Conservation (phyloP, 1,140 invertebrate species). For the Adelges cooleyi region DNA sequence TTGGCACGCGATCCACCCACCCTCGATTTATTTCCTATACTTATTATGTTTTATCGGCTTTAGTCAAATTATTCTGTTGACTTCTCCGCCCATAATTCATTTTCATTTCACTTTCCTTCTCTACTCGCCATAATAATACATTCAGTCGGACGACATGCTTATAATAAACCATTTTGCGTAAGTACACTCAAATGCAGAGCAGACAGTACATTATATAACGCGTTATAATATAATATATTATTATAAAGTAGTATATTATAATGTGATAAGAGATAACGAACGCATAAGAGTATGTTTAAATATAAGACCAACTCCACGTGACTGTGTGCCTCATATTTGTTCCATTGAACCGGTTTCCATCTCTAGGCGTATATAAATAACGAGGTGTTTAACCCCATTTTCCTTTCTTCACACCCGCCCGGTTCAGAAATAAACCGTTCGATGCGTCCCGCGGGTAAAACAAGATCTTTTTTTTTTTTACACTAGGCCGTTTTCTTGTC, state of each 20-base stretch:
- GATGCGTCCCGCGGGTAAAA: constrained; percentile 18
- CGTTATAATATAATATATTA: too few relatives aligned
- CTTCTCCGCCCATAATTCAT: background rate
- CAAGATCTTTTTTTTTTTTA: background rate
- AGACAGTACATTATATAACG: too few relatives aligned
- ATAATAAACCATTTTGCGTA: background rate
- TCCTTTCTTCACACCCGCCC: background rate
- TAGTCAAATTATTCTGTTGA: constrained; percentile 3
- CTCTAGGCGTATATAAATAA: constrained; percentile 15
- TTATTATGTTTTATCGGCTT: background rate
- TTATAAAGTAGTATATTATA: too few relatives aligned
- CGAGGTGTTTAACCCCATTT: constrained; percentile 26
- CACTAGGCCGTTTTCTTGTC: background rate
- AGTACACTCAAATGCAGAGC: too few relatives aligned
- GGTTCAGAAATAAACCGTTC: constrained; percentile 24
- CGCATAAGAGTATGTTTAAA: background rate
- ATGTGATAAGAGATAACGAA: background rate
- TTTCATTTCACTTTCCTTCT: constrained; percentile 10
- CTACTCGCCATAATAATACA: background rate
- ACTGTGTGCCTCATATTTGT: too few relatives aligned
- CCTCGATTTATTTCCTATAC: background rate
- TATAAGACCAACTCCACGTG: too few relatives aligned
- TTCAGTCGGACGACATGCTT: background rate
- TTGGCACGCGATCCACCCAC: constrained; percentile 17
- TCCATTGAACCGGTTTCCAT: constrained; percentile 25